Evolutionary conservation across 2,888 invertebrate genomes (phyloP), one percentile per base, ranked within the genome.

Genomic region (Norana najaformis): DNA sequence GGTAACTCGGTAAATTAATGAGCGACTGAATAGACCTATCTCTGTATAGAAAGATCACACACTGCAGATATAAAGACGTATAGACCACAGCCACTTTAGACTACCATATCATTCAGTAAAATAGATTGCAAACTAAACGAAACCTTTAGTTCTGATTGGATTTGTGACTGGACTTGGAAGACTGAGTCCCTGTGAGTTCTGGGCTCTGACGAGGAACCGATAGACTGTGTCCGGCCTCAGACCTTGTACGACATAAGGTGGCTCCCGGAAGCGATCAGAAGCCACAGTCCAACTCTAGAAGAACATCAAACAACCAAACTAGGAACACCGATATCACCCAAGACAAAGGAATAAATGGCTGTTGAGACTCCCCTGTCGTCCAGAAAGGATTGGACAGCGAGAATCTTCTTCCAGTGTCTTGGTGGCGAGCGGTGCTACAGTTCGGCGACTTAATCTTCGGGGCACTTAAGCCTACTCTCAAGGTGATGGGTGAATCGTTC

Each of bases 131-230:
- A 69, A 23, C 47, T 47, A 23, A 23, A 47, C 47, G 23, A 34
- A 6, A 89, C 91, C 91, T 83, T 47, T 90, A 23, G 91, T 91
- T 39, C 90, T 88, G 85, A 92, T 69, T 0, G 91, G 88, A 35
- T 38, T 90, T 6, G 92, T 91, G 39, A 92, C 91, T 34, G 96
- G 96, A 93, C 97, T 97, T 3, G 98, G 98, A 83, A 96, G 96
- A 1, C 97, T 97, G 88, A 97, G 95, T 30, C 98, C 98, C 94
- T 97, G 97, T 23, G 96, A 96, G 94, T 98, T 98, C 95, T 97
- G 97, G 0, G 98, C 97, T 89, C 96, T 96, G 83, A 98, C 97
- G 91, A 97, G 95, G 94, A 98, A 98, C 92, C 97, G 96, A 95
- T 98, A 98, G 69, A 96, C 96, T 88, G 97, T 97, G 93, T 97